phyloP scores from a whole-genome alignment of 2,888 invertebrate genomes.

The Allacma fusca region DNA sequence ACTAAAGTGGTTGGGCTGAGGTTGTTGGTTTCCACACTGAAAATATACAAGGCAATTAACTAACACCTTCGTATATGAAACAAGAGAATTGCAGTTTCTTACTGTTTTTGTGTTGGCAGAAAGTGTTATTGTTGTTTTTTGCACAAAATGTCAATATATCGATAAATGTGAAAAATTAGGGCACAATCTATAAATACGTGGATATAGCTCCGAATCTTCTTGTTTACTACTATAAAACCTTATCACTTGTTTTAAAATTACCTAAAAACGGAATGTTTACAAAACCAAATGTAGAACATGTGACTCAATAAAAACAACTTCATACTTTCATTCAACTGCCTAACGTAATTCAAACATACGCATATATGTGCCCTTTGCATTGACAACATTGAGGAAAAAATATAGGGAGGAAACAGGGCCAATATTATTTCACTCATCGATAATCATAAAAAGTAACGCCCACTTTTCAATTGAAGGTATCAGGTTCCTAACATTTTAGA shows the following conservation, averaged over 20 bases:
- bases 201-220: too few relatives aligned
- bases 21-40: constrained; percentile 93
- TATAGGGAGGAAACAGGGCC: not conserved
- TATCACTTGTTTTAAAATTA: not conserved
- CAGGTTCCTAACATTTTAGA: too few relatives aligned
- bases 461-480: not conserved
- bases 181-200: not conserved
- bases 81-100: too few relatives aligned
- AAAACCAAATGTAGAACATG: too few relatives aligned
- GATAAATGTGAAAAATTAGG: too few relatives aligned
- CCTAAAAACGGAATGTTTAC: not conserved
- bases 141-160: too few relatives aligned
- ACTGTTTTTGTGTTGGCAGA: too few relatives aligned
- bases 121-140: too few relatives aligned
- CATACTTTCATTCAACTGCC: too few relatives aligned
- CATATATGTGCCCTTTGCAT: constrained; percentile 4
- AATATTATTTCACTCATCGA: not conserved
- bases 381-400: not conserved
- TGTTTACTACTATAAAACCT: too few relatives aligned
- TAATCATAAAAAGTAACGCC: constrained; percentile 17
- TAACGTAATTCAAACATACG: not conserved
- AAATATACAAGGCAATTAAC: constrained; percentile 10
- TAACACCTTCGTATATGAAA: too few relatives aligned
- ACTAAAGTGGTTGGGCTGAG: constrained; percentile 89
- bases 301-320: too few relatives aligned